Base-by-base conservation (phyloP, 2,113 vertebrate species). In the Hydrochoerus hydrochaeris region DNA sequence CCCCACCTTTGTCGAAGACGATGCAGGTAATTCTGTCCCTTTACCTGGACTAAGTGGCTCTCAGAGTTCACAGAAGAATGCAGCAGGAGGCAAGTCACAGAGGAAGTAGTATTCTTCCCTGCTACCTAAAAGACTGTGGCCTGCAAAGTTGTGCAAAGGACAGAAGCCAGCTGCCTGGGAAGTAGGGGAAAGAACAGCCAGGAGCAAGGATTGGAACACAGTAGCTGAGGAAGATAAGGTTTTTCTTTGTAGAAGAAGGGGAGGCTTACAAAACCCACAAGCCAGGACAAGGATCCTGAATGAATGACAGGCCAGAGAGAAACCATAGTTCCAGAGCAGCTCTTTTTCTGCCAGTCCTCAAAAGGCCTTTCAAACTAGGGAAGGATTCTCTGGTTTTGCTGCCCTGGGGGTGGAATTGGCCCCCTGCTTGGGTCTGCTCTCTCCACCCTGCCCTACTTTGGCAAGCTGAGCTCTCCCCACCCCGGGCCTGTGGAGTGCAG, bases 81-180 rank as follows among this genome's bases (percentile, higher is more conserved):
- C 57, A 38, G 19, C 73, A 93, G 30, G 84, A 67, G 12, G 63
- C 88, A 69, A 86, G 52, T 67, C 86, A 57, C 46, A 38, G 82
- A 73, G 77, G 85, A 96, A 85, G 78, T 73, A 44, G 17, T 95
- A 14, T 95, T 96, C 73, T 38, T 30, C 80, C 26, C 44, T 58
- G 52, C 49, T 32, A 49, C 60, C 71, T 85, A 24, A 54, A 85
- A 94, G 88, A 58, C 54, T 44, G 16, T 77, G 62, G 41, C 92
- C 81, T 65, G 86, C 52, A 71, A 60, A 96, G 85, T 69, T 78
- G 46, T 92, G 96, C 38, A 83, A 17, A 88, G 96, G 83, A 63
- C 26, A 62, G 41, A 91, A 86, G 58, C 60, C 32, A 58, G 58
- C 52, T 91, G 62, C 77, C 80, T 89, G 38, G 57, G 20, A 19